Base-by-base conservation (phyloP, 2,113 vertebrate species). In the Clinocottus analis region DNA sequence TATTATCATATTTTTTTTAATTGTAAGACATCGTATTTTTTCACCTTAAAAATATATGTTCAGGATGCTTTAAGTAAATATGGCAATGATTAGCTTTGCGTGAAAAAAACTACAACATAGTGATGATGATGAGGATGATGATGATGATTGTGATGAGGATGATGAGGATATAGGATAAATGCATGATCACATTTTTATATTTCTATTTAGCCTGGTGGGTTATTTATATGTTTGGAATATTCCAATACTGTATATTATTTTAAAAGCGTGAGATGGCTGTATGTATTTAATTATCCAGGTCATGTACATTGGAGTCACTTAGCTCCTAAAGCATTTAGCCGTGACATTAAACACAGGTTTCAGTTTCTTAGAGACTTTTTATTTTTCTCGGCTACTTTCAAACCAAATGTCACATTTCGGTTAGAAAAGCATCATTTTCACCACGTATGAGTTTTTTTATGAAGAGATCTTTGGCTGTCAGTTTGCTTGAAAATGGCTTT, bases 21-120 rank as follows among this genome's bases (percentile, higher is more conserved):
- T 69, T 60, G 47, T 31, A 23, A 4, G 0, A 19, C 29, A 5
- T 31, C 21, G 1, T 37, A 14, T 43, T 39, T 63, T 2, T 49
- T 35, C 35, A 21, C 12, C 5, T 19, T 27, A 6, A 12, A 41
- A 25, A 29, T 29, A 16, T 29, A 43, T 7, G n/a, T 43, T 63
- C 11, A 11, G 17, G 39, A 43, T 63, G 23, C 17, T 84, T 47
- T 64, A 21, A 53, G 29, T 55, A 1, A 51, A 41, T 72, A 45
- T 39, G 55, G 19, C 9, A n/a, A 19, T 62, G 16, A 60, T 63
- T 68, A 60, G 41, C 33, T 60, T 79, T 45, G 53, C 21, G 47
- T 59, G 45, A 49, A 79, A 88, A 80, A 31, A 39, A 39, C 9
- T 67, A 82, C 79, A 81, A 49, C 41, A 68, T 16, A 67, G 37